These are phyloP conservation scores for Plodia interpunctella DNA, from an alignment of 1,140 invertebrate genomes.

Conservation along the genomic window DNA sequence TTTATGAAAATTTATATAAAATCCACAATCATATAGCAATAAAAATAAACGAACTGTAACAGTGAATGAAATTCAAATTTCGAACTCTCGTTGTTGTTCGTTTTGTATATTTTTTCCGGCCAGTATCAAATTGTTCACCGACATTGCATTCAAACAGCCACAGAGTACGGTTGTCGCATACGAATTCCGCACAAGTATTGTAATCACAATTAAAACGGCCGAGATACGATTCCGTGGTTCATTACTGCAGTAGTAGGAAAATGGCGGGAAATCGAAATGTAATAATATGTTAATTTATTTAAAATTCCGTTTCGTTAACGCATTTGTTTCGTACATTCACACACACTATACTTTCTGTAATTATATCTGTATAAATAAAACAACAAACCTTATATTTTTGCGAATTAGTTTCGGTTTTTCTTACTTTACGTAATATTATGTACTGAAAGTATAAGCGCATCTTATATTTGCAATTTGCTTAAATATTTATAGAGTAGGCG, in stretches of 20 bases:
- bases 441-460: too few relatives aligned
- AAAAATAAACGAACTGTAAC: background rate
- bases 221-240: slow-evolving; percentile 18
- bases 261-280: background rate
- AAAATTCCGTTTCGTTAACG: background rate
- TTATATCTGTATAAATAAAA: too few relatives aligned
- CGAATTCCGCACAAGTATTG: slow-evolving; percentile 21
- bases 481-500: too few relatives aligned
- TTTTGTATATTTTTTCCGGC: background rate
- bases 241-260: background rate
- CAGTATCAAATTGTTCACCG: background rate
- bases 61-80: background rate
- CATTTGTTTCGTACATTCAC: background rate
- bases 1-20: too few relatives aligned
- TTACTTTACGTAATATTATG: too few relatives aligned
- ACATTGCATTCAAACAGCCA: slow-evolving; percentile 10
- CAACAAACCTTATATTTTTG: too few relatives aligned
- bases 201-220: slow-evolving; percentile 34
- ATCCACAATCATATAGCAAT: too few relatives aligned
- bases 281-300: slow-evolving; percentile 15
- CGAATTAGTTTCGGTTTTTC: too few relatives aligned
- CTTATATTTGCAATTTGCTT: too few relatives aligned
- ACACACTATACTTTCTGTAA: background rate
- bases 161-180: slow-evolving; percentile 20
- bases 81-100: background rate